A percentile compares a stretch with the other conserved stretches of the same genome.
Conservation (phyloP, 2,888 invertebrate genomes). For the Caenorhabditis macrosperma region DNA sequence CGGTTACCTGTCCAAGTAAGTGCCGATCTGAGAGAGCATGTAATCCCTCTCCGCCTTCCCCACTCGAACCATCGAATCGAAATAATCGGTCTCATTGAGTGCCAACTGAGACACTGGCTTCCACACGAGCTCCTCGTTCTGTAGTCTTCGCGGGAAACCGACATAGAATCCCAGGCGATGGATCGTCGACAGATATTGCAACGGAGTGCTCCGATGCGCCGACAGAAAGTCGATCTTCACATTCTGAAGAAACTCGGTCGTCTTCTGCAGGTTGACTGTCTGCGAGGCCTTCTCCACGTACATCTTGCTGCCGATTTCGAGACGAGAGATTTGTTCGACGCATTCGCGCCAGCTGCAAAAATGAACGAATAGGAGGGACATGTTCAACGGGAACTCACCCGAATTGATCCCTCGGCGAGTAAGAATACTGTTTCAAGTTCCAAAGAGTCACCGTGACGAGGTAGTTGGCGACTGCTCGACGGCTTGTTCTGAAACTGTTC, state of each 20-base stretch:
- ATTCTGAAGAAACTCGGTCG: conserved; percentile 49
- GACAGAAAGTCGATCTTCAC: conserved; percentile 64
- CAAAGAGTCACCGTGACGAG: conserved; percentile 56
- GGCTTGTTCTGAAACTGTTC: conserved; percentile 39
- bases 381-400: conserved; percentile 37
- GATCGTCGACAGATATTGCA: conserved; percentile 58
- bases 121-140: conserved; percentile 64
- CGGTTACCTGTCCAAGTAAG: conserved; percentile 56
- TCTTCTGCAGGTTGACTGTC: conserved; percentile 27
- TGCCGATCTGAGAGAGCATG: conserved; percentile 62
- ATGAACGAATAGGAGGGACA: neutral
- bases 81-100: conserved; percentile 65
- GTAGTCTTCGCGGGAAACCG: conserved; percentile 60
- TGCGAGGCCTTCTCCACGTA: conserved; percentile 49
- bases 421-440: conserved; percentile 62
- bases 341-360: conserved; percentile 66
- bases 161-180: conserved; percentile 62
- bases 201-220: conserved; percentile 60
- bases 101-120: conserved; percentile 61
- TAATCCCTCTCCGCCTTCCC: conserved; percentile 63
- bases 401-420: conserved; percentile 59
- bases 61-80: conserved; percentile 55
- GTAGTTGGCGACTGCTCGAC: conserved; percentile 62
- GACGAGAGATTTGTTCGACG: conserved; percentile 57
- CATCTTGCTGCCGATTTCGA: conserved; percentile 58